Evolutionary conservation across 1,140 invertebrate species (phyloP).

Genomic region (Heterodera schachtii): DNA sequence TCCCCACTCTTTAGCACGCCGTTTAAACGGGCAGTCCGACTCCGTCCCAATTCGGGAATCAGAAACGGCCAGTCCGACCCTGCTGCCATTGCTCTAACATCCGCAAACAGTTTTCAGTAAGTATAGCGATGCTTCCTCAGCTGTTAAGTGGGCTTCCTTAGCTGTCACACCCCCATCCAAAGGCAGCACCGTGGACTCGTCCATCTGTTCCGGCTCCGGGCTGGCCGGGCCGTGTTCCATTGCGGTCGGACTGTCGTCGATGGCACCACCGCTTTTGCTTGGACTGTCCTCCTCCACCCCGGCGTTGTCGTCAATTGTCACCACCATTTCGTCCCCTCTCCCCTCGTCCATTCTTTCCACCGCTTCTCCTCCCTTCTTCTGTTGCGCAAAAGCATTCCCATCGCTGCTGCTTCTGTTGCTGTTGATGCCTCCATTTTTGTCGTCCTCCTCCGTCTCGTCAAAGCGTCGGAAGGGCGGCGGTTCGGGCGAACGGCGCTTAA

Average conservation of each 20-base stretch:
- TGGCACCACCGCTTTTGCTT: neutral
- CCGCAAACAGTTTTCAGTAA: too few species aligned
- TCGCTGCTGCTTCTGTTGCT: too few species aligned
- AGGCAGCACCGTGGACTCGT: neutral
- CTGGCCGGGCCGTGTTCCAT: conserved; percentile 4
- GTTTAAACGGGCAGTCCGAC: too few species aligned
- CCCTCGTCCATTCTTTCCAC: neutral
- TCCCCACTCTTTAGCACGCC: too few species aligned
- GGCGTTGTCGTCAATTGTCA: neutral
- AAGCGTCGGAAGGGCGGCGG: neutral
- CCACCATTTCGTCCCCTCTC: neutral
- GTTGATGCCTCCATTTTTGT: neutral
- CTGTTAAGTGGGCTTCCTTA: too few species aligned
- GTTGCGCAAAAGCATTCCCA: neutral
- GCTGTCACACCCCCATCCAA: too few species aligned
- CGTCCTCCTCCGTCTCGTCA: neutral
- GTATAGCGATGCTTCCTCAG: too few species aligned
- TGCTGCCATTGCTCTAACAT: too few species aligned
- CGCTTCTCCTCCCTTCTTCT: neutral
- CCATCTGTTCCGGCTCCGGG: conserved; percentile 19
- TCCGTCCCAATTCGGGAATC: too few species aligned
- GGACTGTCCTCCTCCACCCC: neutral
- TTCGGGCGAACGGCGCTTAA: neutral
- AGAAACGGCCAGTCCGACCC: too few species aligned
- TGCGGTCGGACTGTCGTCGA: neutral